Base-by-base conservation (phyloP, 2,888 invertebrate genomes). In the Apotomis turbidana region DNA sequence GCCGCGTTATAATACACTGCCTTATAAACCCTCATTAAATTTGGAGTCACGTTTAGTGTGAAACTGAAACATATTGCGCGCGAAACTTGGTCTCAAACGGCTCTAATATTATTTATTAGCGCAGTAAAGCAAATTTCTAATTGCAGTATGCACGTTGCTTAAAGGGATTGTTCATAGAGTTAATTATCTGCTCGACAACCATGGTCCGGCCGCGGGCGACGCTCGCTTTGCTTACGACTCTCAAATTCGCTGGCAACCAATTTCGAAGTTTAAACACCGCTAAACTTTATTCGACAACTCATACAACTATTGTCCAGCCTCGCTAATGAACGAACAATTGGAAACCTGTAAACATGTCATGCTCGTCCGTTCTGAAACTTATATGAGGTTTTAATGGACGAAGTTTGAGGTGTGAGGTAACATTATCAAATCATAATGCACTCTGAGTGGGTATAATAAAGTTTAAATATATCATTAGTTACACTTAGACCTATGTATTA, bases 251-350 rank as follows among this genome's bases (percentile, higher is more conserved):
- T 86, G 84, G 85, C 85, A 86, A 90, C 90, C 90, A 89, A 90
- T 90, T 83, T 81, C 84, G 76, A 91, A 93, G 86, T 92, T 91
- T 88, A 88, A 91, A 87, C 90, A 85, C 87, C 84, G 77, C 77
- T 81, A 85, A 93, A 91, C 90, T 90, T 90, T 90, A 90, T 91
- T 91, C 82, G 85, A 85, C 83, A 89, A 90, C 90, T 91, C 89
- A 87, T 91, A 91, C 90, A 92, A 93, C 91, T 90, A 85, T 88
- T 87, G 86, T 86, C 81, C 86, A 80, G 78, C 78, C 78, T 75
- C 79, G 83, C 80, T 87, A 88, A 87, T 85, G 79, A 87, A 86
- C 78, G 83, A 79, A 80, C 79, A 78, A 79, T 81, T 80, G 75
- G 71, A 78, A 76, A 75, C 75, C 76, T 74, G 75, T 77, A 77